Percentiles rank a stretch among this genome's conserved stretches.
Evolutionary conservation across 2,113 vertebrate genomes (phyloP).

Genomic region (Rallus limicola): DNA sequence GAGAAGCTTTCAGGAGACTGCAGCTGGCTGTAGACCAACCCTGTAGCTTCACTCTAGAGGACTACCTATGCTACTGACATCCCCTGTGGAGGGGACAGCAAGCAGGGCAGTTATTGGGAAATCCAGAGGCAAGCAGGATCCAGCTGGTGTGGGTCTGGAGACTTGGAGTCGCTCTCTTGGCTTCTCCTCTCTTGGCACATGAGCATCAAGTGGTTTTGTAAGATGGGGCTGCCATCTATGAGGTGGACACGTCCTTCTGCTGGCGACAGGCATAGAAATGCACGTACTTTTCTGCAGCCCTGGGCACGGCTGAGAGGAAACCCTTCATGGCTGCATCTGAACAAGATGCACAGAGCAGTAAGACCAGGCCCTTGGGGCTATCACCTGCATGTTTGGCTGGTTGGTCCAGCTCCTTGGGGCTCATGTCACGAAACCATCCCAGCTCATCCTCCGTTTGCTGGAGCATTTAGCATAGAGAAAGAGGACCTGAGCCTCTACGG

Average conservation of each 20-base stretch:
- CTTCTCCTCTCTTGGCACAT: neutral
- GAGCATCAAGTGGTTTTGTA: neutral
- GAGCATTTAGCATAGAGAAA: neutral
- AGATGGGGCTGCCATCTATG: neutral
- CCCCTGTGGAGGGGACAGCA: neutral
- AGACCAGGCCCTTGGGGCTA: neutral
- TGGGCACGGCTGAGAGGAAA: neutral
- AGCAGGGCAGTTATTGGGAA: accelerated
- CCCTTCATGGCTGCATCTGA: neutral
- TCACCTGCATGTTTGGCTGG: neutral
- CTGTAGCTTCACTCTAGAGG: neutral
- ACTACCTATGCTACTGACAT: neutral
- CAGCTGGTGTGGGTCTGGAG: neutral
- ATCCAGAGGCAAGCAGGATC: neutral
- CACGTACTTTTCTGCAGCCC: neutral
- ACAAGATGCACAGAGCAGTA: neutral
- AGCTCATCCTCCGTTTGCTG: neutral
- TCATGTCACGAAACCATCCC: neutral
- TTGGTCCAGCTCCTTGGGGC: neutral
- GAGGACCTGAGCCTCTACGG: neutral
- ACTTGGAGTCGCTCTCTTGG: neutral
- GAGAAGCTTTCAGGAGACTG: neutral
- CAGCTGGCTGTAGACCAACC: neutral
- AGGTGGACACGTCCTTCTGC: neutral
- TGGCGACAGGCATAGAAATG: neutral